These are phyloP conservation scores for Trichosurus vulpecula DNA, from an alignment of 2,797 vertebrate species.

Conservation along the genomic window DNA sequence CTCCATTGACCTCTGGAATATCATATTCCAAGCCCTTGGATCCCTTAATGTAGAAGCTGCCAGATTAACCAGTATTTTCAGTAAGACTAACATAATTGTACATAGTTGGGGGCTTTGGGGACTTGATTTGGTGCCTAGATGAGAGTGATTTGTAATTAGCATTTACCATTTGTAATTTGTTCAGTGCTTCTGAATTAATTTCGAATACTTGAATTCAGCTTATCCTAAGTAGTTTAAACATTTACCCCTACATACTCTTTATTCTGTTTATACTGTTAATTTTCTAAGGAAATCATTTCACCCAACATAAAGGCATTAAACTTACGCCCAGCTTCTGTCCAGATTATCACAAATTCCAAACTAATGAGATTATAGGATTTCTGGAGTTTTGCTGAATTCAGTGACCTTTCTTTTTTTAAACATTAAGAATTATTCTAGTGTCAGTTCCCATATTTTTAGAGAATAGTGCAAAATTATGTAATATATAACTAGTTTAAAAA, in stretches of 20 bases:
- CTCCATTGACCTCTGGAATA: too few species aligned
- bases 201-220: conserved; percentile 10
- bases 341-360: conserved; percentile 26
- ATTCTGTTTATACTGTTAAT: conserved; percentile 42
- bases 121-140: conserved; percentile 16
- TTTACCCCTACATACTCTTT: conserved; percentile 9
- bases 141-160: background rate
- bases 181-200: conserved; percentile 15
- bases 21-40: too few species aligned
- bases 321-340: conserved; percentile 7
- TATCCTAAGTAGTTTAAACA: conserved; percentile 22
- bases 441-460: background rate
- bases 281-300: conserved; percentile 31
- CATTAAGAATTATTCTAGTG: background rate
- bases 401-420: background rate
- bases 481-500: background rate
- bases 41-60: too few species aligned
- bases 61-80: too few species aligned
- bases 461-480: background rate
- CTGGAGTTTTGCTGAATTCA: background rate
- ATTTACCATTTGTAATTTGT: background rate
- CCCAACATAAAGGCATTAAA: conserved; percentile 15
- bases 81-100: background rate
- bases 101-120: background rate
- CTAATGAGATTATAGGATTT: background rate